Percentiles rank a stretch among this genome's conserved stretches.
Evolutionary conservation across 2,888 invertebrate species (phyloP).

Genomic region (Panzeria rudis): DNA sequence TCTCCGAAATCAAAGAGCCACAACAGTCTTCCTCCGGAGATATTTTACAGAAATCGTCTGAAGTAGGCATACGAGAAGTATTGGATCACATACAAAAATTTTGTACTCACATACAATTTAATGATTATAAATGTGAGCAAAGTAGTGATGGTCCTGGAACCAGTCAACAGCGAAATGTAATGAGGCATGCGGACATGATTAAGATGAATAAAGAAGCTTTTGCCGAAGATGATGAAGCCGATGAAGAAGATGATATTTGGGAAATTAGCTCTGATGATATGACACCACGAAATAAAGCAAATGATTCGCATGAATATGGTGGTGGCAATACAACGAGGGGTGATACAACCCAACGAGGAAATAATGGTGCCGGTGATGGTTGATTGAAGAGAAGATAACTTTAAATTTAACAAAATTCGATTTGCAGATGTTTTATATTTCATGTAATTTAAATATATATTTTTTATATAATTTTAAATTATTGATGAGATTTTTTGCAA

Average conservation of each 20-base stretch:
- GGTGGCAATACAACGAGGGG: conserved; percentile 69
- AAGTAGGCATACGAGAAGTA: conserved; percentile 78
- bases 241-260: conserved; percentile 76
- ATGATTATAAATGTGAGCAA: conserved; percentile 72
- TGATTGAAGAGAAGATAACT: conserved; percentile 7
- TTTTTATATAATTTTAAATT: not conserved
- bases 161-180: conserved; percentile 8
- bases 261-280: conserved; percentile 78
- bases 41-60: conserved; percentile 78
- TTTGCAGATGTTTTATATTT: not conserved
- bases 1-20: conserved; percentile 44
- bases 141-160: not conserved
- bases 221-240: conserved; percentile 73
- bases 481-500: not conserved
- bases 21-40: conserved; percentile 75
- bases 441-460: not conserved
- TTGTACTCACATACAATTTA: conserved; percentile 76
- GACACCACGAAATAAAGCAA: conserved; percentile 76
- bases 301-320: conserved; percentile 62
- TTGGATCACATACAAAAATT: conserved; percentile 79
- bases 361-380: conserved; percentile 77
- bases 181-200: conserved; percentile 57
- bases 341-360: conserved; percentile 62
- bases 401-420: conserved; percentile 2
- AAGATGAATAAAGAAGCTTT: conserved; percentile 70